A percentile compares a stretch with the other conserved stretches of the same genome.
phyloP scores from a whole-genome alignment of 2,797 vertebrate species.

The Manis pentadactyla region DNA sequence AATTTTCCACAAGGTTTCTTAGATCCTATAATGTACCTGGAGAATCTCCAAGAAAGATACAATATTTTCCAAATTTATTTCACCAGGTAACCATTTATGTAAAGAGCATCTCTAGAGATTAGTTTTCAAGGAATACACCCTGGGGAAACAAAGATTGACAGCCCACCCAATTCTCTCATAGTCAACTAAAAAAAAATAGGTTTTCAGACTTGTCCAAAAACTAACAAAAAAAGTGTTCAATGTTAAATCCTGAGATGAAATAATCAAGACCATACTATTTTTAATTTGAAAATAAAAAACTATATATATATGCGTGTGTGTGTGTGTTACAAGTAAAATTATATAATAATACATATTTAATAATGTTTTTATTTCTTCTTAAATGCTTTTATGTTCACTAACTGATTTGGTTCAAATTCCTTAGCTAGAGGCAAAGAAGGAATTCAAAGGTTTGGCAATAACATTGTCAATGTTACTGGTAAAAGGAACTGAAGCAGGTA shows the following conservation, averaged over 20 bases:
- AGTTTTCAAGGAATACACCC: not conserved
- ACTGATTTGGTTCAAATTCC: slow-evolving; percentile 46
- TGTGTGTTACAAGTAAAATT: not conserved
- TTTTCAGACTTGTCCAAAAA: slow-evolving; percentile 33
- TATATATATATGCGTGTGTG: not conserved
- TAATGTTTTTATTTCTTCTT: not conserved
- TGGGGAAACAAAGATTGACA: not conserved
- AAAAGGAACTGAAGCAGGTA: slow-evolving; percentile 14
- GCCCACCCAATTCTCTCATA: not conserved
- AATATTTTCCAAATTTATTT: slow-evolving; percentile 14
- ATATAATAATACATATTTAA: not conserved
- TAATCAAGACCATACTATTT: not conserved
- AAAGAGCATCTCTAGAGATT: slow-evolving; percentile 11
- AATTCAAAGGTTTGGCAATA: not conserved
- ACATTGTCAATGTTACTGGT: not conserved
- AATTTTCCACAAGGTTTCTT: not conserved
- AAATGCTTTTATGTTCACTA: not conserved
- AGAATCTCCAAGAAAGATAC: slow-evolving; percentile 7
- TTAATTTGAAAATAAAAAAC: not conserved
- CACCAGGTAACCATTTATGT: not conserved
- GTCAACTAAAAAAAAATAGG: not conserved
- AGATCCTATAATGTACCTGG: not conserved
- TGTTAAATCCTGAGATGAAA: not conserved
- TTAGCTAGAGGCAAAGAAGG: slow-evolving; percentile 27
- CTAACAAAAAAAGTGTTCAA: not conserved